Evolutionary conservation across 2,113 vertebrate genomes (phyloP), one percentile per base, ranked within the genome.

Genomic region (Silurus glanis): DNA sequence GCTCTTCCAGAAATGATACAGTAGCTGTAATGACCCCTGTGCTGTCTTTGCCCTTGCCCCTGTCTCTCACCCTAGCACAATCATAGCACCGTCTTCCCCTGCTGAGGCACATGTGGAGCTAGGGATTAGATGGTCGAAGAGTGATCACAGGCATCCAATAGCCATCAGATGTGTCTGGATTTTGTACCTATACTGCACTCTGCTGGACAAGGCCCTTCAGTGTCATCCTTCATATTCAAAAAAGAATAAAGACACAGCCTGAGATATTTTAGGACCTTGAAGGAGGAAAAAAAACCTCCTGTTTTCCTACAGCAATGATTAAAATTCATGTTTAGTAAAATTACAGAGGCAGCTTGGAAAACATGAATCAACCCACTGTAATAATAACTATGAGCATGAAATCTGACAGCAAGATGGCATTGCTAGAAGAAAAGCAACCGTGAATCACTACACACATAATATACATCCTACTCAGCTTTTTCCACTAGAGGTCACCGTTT

Each of bases 1-100:
- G 81, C 89, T 87, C 91, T 92, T 90, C 87, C 89, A 88, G 88
- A 90, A 92, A 91, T 91, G 90, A 91, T 90, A 89, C 89, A 90
- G 88, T 90, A 91, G 92, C 92, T 90, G 90, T 91, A 89, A 92
- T 82, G 75, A 83, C 81, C 83, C 49, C 91, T 91, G 37, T 86
- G 61, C 76, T 91, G 82, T 90, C 85, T 87, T 80, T 78, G 71
- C 45, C 69, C 84, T 74, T 88, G 13, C 85, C 37, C 37, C 37
- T 78, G 80, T 59, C 17, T 64, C 25, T 78, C 85, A 58, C 47
- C 51, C 45, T 7, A 51, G 51, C 56, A 76, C 25, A 56, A 66
- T 83, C 61, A 66, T 0, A 82, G 71, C 80, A 55, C 53, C 61
- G 62, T 67, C 59, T 67, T 83, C 72, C 80, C 71, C 61, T 17